Conservation (phyloP, 2,797 vertebrate species). For the Pelodytes ibericus region DNA sequence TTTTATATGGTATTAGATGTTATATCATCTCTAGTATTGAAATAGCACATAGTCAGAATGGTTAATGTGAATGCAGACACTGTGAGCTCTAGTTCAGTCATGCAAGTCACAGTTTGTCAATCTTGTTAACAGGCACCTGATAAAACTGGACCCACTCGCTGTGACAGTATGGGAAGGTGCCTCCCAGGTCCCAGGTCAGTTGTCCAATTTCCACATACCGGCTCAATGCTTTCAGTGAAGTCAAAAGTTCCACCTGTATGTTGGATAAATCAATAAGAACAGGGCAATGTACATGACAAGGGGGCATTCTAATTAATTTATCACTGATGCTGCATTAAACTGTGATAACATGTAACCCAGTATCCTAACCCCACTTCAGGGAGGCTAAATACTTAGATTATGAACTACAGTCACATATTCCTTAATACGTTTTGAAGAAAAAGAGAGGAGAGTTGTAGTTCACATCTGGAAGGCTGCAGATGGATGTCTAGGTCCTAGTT, state of each 20-base stretch:
- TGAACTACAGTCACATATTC: too few species aligned
- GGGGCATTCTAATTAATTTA: background rate
- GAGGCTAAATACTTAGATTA: background rate
- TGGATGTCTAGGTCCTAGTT: too few species aligned
- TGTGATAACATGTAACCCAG: background rate
- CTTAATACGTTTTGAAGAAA: too few species aligned
- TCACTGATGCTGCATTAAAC: background rate
- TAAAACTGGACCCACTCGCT: slow-evolving; percentile 91
- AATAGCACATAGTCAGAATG: too few species aligned
- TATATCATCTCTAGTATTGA: too few species aligned
- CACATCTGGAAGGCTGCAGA: too few species aligned
- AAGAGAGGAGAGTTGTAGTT: too few species aligned
- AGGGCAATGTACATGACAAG: background rate
- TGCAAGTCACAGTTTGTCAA: background rate
- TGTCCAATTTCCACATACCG: slow-evolving; percentile 84
- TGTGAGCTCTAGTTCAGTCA: background rate
- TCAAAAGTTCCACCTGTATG: slow-evolving; percentile 84
- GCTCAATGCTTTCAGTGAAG: slow-evolving; percentile 82
- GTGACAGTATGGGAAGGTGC: slow-evolving; percentile 85
- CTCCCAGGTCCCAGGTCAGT: slow-evolving; percentile 83
- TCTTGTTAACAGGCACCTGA: slow-evolving; percentile 74
- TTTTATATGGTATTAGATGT: too few species aligned
- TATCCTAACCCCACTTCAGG: background rate
- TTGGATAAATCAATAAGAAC: background rate
- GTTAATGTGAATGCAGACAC: too few species aligned